Percentiles rank a stretch among this genome's conserved stretches.
phyloP scores from a whole-genome alignment of 2,113 vertebrate species.

The Pao palembangensis region DNA sequence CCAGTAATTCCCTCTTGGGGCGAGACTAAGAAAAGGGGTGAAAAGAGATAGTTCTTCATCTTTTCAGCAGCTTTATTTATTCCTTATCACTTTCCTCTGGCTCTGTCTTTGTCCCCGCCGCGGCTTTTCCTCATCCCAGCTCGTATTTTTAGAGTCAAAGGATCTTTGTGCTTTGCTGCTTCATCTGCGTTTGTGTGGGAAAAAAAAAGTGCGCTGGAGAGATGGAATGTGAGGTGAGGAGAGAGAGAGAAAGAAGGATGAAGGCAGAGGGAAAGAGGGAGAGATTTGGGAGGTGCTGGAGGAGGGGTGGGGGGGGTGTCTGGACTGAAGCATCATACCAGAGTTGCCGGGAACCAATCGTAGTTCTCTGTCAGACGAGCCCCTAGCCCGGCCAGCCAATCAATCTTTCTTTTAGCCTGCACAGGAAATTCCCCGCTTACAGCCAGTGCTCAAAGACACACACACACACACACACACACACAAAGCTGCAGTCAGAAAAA shows the following conservation, averaged over 20 bases:
- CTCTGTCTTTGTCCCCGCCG: conserved; percentile 51
- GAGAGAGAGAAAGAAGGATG: conserved; percentile 25
- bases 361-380: conserved; percentile 58
- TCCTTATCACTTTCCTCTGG: conserved; percentile 1
- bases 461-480: conserved; percentile 10
- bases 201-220: conserved; percentile 39
- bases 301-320: conserved; percentile 27
- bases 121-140: conserved; percentile 48
- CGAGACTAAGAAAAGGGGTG: background rate
- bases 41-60: no score
- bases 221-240: conserved; percentile 69
- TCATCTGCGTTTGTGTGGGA: conserved; percentile 58
- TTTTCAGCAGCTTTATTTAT: conserved; percentile 4
- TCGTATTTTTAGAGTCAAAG: conserved; percentile 72
- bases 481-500: conserved; percentile 23
- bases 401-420: conserved; percentile 40
- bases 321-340: conserved; percentile 68
- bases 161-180: conserved; percentile 67
- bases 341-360: conserved; percentile 57
- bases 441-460: conserved; percentile 29
- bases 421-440: conserved; percentile 68
- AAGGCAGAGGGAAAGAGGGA: conserved; percentile 19
- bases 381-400: conserved; percentile 65
- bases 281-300: background rate
- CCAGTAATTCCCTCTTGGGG: conserved; percentile 17